Evolutionary conservation across 2,888 invertebrate genomes (phyloP).

Genomic region (Melinopterus prodromus): DNA sequence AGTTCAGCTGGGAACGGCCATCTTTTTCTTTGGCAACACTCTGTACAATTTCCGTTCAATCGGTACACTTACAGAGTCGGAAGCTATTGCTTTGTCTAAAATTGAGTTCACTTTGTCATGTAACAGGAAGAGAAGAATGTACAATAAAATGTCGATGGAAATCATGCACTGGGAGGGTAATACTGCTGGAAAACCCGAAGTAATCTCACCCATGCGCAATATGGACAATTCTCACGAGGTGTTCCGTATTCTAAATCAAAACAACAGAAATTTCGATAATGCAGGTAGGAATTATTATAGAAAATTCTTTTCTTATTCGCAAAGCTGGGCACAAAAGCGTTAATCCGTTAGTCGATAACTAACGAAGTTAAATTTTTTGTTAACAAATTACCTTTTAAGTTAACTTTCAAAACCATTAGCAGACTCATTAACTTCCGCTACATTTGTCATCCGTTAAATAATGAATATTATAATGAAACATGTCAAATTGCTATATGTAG

Average conservation of each 20-base stretch:
- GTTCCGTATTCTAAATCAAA: conserved; percentile 64
- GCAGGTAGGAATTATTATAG: conserved; percentile 52
- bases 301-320: too few relatives aligned
- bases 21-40: conserved; percentile 45
- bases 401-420: too few relatives aligned
- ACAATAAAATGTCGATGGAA: conserved; percentile 66
- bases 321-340: too few relatives aligned
- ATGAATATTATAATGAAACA: too few relatives aligned
- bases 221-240: conserved; percentile 66
- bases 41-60: conserved; percentile 42
- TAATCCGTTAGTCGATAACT: too few relatives aligned
- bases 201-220: conserved; percentile 64
- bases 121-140: conserved; percentile 67
- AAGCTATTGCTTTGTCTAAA: conserved; percentile 63
- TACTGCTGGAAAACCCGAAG: conserved; percentile 63
- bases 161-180: conserved; percentile 62
- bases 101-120: conserved; percentile 64
- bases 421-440: too few relatives aligned
- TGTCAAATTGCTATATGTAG: too few relatives aligned
- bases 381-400: too few relatives aligned
- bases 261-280: conserved; percentile 65
- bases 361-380: too few relatives aligned
- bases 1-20: conserved; percentile 41
- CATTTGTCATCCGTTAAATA: too few relatives aligned
- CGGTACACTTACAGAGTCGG: conserved; percentile 58